Percentiles rank a stretch among this genome's conserved stretches.
Conservation (phyloP, 1,140 invertebrate genomes). For the Lepidotrigona ventralis region DNA sequence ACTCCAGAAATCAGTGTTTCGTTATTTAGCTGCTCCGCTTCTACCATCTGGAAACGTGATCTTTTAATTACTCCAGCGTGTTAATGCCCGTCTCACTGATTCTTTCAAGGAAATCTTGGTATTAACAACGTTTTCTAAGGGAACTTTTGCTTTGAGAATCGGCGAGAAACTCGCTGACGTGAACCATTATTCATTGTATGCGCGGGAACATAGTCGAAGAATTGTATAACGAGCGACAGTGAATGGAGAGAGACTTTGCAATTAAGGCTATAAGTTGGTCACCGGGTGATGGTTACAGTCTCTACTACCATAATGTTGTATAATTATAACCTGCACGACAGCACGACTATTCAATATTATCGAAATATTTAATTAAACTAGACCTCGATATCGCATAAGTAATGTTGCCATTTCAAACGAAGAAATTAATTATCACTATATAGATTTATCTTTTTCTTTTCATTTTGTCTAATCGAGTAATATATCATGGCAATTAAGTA, state of each 20-base stretch:
- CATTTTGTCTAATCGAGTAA: neutral
- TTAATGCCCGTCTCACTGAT: neutral
- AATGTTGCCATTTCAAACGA: neutral
- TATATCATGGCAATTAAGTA: no score
- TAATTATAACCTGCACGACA: neutral
- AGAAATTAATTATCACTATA: neutral
- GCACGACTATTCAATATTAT: no score
- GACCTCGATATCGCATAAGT: neutral
- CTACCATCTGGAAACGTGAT: neutral
- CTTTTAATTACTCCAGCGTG: neutral
- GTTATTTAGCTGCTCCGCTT: neutral
- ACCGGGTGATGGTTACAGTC: slow-evolving; percentile 5
- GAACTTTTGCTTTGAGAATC: neutral
- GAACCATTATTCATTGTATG: slow-evolving; percentile 4
- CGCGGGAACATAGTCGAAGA: neutral
- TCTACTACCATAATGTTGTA: neutral
- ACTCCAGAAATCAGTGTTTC: neutral
- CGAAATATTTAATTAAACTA: neutral
- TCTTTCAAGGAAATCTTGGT: neutral
- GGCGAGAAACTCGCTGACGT: neutral
- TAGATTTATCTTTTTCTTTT: neutral
- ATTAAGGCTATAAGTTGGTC: slow-evolving; percentile 36
- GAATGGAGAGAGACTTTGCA: slow-evolving; percentile 32
- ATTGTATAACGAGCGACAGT: slow-evolving; percentile 26
- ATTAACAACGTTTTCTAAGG: neutral